A percentile compares a stretch with the other conserved stretches of the same genome.
phyloP scores from a whole-genome alignment of 1,140 invertebrate species.

The Thalassaphorura encarpata region DNA sequence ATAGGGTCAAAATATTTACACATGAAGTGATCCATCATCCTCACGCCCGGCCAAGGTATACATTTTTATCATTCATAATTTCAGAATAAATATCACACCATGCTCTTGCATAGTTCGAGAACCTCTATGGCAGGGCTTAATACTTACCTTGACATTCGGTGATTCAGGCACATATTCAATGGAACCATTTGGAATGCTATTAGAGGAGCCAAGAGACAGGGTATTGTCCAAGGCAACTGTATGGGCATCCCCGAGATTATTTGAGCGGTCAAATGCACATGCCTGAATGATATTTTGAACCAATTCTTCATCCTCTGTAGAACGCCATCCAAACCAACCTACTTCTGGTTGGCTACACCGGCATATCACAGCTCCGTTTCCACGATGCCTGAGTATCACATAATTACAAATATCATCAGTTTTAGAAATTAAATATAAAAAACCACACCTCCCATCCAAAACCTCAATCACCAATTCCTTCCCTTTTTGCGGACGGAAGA shows the following conservation, averaged over 20 bases:
- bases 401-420: background rate
- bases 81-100: no score
- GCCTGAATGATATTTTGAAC: slow-evolving; percentile 71
- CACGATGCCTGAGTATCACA: slow-evolving; percentile 50
- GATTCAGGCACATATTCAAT: slow-evolving; percentile 26
- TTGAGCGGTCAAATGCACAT: slow-evolving; percentile 45
- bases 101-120: no score
- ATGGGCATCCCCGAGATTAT: slow-evolving; percentile 1
- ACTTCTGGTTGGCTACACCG: slow-evolving; percentile 87
- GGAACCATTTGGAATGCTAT: background rate
- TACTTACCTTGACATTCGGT: slow-evolving; percentile 17
- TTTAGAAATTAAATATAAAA: no score
- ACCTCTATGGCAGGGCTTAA: no score
- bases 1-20: no score
- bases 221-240: background rate
- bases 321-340: slow-evolving; percentile 86
- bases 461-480: no score
- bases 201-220: background rate
- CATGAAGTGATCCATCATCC: no score
- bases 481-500: no score
- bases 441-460: no score
- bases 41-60: no score
- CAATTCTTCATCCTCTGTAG: slow-evolving; percentile 74
- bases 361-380: slow-evolving; percentile 84
- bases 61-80: no score